Conservation (phyloP, 1,140 invertebrate species). For the Chlorops oryzae region DNA sequence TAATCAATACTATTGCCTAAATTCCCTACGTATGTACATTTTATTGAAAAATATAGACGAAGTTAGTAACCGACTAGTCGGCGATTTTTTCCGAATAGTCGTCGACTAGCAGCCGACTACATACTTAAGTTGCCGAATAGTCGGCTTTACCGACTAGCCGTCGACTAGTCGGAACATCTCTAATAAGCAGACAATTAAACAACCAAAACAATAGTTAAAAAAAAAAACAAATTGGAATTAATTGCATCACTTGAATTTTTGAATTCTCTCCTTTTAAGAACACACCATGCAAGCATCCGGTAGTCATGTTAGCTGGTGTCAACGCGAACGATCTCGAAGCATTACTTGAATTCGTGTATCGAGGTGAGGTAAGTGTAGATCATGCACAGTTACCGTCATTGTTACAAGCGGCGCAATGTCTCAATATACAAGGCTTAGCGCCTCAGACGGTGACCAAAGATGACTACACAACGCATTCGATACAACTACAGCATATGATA, state of each 20-base stretch:
- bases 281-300: constrained; percentile 60
- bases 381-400: constrained; percentile 57
- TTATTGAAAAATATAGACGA: too few relatives aligned
- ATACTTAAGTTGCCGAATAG: too few relatives aligned
- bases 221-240: too few relatives aligned
- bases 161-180: too few relatives aligned
- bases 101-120: too few relatives aligned
- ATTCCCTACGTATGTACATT: too few relatives aligned
- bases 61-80: too few relatives aligned
- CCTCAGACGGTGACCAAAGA: constrained; percentile 49
- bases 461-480: constrained; percentile 47
- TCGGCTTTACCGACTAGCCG: too few relatives aligned
- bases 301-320: constrained; percentile 60
- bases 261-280: constrained; percentile 46
- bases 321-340: constrained; percentile 58
- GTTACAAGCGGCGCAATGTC: constrained; percentile 57
- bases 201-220: too few relatives aligned
- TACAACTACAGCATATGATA: constrained; percentile 50
- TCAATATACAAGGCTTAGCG: constrained; percentile 57
- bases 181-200: too few relatives aligned
- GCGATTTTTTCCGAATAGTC: too few relatives aligned
- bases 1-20: too few relatives aligned
- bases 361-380: constrained; percentile 59
- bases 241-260: not conserved
- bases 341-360: constrained; percentile 59